Percentiles rank a stretch among this genome's conserved stretches.
These are phyloP conservation scores for Pogonocherus hispidulus DNA, from an alignment of 2,888 invertebrate genomes.

Conservation along the genomic window DNA sequence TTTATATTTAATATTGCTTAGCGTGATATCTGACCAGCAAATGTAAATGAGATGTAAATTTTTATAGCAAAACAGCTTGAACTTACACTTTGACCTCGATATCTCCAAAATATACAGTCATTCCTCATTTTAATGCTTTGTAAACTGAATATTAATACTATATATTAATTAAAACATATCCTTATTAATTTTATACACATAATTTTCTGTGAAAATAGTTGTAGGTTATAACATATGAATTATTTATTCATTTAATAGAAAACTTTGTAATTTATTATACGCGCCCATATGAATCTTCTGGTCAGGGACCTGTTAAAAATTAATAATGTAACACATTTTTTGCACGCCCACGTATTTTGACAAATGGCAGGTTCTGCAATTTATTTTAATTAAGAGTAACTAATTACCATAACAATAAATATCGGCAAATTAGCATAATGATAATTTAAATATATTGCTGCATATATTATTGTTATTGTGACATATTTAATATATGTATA, in stretches of 20 bases:
- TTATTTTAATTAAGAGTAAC: conserved; percentile 12
- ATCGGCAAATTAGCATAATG: neutral
- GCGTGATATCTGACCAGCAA: neutral
- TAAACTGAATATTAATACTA: neutral
- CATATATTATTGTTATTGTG: too few species aligned
- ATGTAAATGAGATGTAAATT: conserved; percentile 17
- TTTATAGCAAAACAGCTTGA: neutral
- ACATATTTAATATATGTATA: too few species aligned
- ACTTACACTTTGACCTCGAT: conserved; percentile 1
- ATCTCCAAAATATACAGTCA: neutral
- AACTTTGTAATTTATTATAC: conserved; percentile 15
- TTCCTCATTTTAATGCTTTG: neutral
- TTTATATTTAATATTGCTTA: neutral
- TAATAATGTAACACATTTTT: conserved; percentile 20
- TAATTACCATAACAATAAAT: conserved; percentile 3
- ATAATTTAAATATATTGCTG: neutral
- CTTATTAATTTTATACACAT: neutral
- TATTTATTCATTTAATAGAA: conserved; percentile 23
- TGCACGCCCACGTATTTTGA: conserved; percentile 24
- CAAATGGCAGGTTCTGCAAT: conserved; percentile 17
- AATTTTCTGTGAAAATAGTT: conserved; percentile 2
- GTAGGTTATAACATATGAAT: neutral
- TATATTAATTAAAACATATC: conserved; percentile 1
- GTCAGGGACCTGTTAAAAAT: conserved; percentile 15
- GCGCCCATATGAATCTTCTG: conserved; percentile 1